These are phyloP conservation scores for Anomalospiza imberbis DNA, from an alignment of 2,797 vertebrate genomes.

Conservation along the genomic window DNA sequence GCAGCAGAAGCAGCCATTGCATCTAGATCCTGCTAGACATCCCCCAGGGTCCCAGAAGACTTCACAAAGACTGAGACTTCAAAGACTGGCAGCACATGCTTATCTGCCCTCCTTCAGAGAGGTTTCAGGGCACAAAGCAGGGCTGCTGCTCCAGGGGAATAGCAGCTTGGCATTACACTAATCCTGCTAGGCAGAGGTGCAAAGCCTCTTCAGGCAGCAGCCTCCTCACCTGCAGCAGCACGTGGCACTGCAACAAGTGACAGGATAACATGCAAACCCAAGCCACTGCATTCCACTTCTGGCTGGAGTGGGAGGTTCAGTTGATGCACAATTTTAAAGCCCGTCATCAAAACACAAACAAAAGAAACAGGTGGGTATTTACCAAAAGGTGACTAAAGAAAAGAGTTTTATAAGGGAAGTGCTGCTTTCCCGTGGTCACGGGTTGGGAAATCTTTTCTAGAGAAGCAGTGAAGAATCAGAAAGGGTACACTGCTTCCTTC, in stretches of 20 bases:
- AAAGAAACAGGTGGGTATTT: neutral
- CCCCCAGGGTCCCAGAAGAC: neutral
- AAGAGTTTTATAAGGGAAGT: neutral
- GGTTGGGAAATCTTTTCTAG: neutral
- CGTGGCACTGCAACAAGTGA: slow-evolving; percentile 11
- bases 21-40: neutral
- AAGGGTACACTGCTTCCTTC: neutral
- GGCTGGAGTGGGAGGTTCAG: neutral
- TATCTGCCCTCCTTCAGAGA: neutral
- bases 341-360: neutral
- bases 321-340: neutral
- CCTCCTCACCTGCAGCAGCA: neutral
- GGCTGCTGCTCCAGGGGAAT: slow-evolving; percentile 4
- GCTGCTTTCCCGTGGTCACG: neutral
- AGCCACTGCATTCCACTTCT: neutral
- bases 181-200: neutral
- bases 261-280: neutral
- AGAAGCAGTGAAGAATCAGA: neutral
- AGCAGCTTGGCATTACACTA: neutral
- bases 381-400: neutral
- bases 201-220: slow-evolving; percentile 18
- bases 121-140: neutral
- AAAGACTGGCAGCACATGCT: neutral
- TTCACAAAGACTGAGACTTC: neutral
- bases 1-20: neutral